Evolutionary conservation across 2,797 vertebrate genomes (phyloP).

Genomic region (Anabas testudineus): DNA sequence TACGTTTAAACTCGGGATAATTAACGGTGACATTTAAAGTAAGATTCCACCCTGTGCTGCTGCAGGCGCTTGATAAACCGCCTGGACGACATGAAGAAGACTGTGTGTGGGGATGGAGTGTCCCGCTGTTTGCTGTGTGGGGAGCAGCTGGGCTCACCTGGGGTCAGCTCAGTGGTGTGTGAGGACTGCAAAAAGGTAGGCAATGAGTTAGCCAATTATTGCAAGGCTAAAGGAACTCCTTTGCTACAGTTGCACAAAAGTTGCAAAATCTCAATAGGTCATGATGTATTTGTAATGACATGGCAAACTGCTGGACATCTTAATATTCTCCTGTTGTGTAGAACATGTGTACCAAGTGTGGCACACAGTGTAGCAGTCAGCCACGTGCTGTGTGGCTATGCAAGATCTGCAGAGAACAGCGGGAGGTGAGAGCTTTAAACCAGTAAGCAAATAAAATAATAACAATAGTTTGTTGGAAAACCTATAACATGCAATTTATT

Average conservation of each 20-base stretch:
- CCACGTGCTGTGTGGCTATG: slow-evolving; percentile 94
- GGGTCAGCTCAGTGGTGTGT: slow-evolving; percentile 92
- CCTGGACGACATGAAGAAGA: slow-evolving; percentile 95
- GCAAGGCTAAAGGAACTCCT: neutral
- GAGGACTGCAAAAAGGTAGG: slow-evolving; percentile 98
- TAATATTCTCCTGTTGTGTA: slow-evolving; percentile 68
- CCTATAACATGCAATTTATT: neutral
- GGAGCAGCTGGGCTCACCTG: slow-evolving; percentile 91
- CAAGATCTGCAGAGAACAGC: slow-evolving; percentile 97
- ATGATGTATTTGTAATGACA: slow-evolving; percentile 1
- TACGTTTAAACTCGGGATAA: slow-evolving; percentile 28
- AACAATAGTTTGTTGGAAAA: neutral
- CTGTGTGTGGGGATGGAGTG: slow-evolving; percentile 92
- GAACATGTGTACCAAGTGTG: slow-evolving; percentile 97
- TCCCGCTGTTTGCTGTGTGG: slow-evolving; percentile 96
- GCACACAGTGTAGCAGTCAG: slow-evolving; percentile 90
- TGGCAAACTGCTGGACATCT: slow-evolving; percentile 20
- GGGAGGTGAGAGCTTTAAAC: slow-evolving; percentile 88
- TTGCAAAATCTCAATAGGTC: slow-evolving; percentile 15
- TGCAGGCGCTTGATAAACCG: slow-evolving; percentile 92
- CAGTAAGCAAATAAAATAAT: neutral
- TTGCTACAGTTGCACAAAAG: slow-evolving; percentile 6
- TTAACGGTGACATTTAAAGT: slow-evolving; percentile 37
- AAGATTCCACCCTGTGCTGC: slow-evolving; percentile 43
- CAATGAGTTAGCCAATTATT: slow-evolving; percentile 27